Base-by-base conservation (phyloP, 2,797 vertebrate genomes). In the Mormyrus proboscirostris region DNA sequence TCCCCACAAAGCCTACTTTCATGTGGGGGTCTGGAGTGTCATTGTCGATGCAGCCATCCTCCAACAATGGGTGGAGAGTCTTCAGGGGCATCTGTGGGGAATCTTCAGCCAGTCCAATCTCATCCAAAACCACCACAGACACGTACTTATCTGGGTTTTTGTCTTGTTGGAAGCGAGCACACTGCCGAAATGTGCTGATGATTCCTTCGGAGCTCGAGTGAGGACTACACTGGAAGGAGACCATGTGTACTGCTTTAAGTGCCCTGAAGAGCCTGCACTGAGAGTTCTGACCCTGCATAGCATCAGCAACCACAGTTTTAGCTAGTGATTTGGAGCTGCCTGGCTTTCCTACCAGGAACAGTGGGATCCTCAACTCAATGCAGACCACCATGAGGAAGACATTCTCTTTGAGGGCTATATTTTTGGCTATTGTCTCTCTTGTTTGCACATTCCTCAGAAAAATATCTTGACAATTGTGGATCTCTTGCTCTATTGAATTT, bases 211-310 rank as follows among this genome's bases (percentile, higher is more conserved):
- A 95, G 87, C 95, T 97, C 0, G 96, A 97, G 87, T 97, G 95
- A 91, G 96, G 96, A 90, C 96, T 97, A 92, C 96, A 97, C 89
- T 97, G 96, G 90, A 97, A 97, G 88, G 96, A 96, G 19, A 96
- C 93, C 95, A 97, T 95, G 4, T 97, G 96, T 19, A 96, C 94
- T 90, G 96, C 95, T 82, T 96, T 97, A 55, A 96, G 94, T 0
- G 90, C 91, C 91, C 91, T 94, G 91, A 96, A 96, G 1, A 96
- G 93, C 0, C 92, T 29, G n/a, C 0, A 94, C 90, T 94, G 93
- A 57, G 96, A 95, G 69, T 92, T 93, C 41, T 95, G 93, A 29
- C 96, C 95, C 83, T 96, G 94, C 96, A 97, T 96, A 83, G 96
- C 95, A 16, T 96, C 93, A 4, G 95, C 94, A 8, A 96, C 94